Conservation (phyloP, 2,113 vertebrate species). For the Megaceryle maxima region DNA sequence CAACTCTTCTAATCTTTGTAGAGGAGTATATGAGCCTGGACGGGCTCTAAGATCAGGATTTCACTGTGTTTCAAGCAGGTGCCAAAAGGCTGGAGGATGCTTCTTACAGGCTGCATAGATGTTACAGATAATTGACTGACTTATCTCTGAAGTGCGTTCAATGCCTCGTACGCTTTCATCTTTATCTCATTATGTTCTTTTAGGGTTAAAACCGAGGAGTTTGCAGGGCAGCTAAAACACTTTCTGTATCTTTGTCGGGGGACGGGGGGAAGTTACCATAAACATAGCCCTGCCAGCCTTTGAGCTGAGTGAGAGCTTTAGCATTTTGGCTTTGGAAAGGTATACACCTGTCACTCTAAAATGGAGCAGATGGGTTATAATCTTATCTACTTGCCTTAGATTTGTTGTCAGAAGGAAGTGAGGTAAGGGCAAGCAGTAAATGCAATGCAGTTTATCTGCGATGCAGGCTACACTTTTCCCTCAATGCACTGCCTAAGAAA, state of each 20-base stretch:
- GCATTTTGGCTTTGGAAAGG: slow-evolving; percentile 75
- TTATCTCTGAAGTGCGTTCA: slow-evolving; percentile 13
- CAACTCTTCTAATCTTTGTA: not conserved
- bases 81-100: not conserved
- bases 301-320: slow-evolving; percentile 59
- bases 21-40: not conserved
- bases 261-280: not conserved
- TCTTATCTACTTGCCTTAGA: slow-evolving; percentile 78
- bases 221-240: slow-evolving; percentile 9
- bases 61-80: not conserved
- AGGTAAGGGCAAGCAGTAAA: slow-evolving; percentile 81
- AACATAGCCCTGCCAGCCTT: slow-evolving; percentile 39
- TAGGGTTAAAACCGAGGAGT: not conserved
- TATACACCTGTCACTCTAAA: slow-evolving; percentile 82
- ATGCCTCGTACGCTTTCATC: not conserved
- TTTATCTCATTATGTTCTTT: slow-evolving; percentile 17
- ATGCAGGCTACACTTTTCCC: not conserved
- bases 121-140: not conserved
- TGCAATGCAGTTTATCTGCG: slow-evolving; percentile 46
- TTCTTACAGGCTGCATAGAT: not conserved
- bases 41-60: not conserved
- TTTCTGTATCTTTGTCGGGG: not conserved
- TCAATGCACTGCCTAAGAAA: slow-evolving; percentile 26
- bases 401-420: slow-evolving; percentile 79
- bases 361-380: slow-evolving; percentile 81